Evolutionary conservation across 2,888 invertebrate genomes (phyloP).

Genomic region (Deilephila porcellus): DNA sequence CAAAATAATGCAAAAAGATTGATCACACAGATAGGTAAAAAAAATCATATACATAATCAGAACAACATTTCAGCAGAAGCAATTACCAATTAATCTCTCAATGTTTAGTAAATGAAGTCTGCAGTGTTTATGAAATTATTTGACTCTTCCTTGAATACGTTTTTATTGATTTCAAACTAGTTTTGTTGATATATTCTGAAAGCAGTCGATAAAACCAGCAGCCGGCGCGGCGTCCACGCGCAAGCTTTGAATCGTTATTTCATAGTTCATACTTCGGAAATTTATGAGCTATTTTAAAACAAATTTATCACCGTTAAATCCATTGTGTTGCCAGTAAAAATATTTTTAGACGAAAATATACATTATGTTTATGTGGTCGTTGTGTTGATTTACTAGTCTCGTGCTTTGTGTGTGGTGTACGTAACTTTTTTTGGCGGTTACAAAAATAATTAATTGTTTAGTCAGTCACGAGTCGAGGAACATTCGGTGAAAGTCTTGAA

Average conservation of each 20-base stretch:
- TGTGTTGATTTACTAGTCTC: constrained; percentile 1
- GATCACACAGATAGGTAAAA: too few relatives aligned
- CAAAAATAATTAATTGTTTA: neutral
- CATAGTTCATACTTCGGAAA: constrained; percentile 5
- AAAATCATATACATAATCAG: too few relatives aligned
- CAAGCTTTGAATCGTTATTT: neutral
- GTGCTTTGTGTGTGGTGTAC: neutral
- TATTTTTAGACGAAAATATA: neutral
- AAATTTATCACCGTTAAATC: neutral
- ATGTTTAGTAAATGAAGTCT: neutral
- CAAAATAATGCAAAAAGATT: too few relatives aligned
- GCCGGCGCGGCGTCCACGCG: constrained; percentile 17
- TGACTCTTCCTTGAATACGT: neutral
- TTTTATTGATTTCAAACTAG: constrained; percentile 13
- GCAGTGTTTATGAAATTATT: neutral
- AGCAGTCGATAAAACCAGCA: constrained; percentile 11
- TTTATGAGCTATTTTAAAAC: constrained; percentile 14
- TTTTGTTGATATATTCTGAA: constrained; percentile 13
- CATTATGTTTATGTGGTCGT: neutral
- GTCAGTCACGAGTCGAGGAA: neutral
- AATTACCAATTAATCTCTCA: neutral
- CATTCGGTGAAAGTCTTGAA: neutral
- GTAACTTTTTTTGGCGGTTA: neutral
- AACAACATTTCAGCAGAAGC: too few relatives aligned
- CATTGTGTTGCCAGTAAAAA: neutral